Percentiles rank a stretch among this genome's conserved stretches.
These are phyloP conservation scores for Protobothrops mucrosquamatus DNA, from an alignment of 2,113 vertebrate genomes.

Conservation along the genomic window DNA sequence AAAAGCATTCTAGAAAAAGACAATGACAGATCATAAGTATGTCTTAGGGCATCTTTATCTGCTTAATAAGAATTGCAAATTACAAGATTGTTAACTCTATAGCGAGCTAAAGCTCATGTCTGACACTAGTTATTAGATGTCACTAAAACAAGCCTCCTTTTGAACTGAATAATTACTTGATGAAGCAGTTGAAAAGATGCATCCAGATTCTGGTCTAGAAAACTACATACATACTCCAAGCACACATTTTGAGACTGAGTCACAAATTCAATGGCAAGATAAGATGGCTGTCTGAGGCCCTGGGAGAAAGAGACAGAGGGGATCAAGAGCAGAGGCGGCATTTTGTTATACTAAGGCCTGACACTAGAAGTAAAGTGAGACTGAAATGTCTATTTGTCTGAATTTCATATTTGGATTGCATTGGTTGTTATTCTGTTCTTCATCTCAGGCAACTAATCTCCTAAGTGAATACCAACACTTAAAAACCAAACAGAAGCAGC, in stretches of 20 bases:
- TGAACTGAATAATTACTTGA: not conserved
- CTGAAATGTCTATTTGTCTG: too few species aligned
- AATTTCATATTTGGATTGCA: not conserved
- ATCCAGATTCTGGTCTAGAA: not conserved
- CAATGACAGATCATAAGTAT: not conserved
- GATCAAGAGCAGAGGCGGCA: too few species aligned
- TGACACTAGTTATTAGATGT: not conserved
- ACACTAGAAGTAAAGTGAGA: too few species aligned
- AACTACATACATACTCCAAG: not conserved
- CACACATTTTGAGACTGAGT: not conserved
- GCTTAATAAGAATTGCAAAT: not conserved
- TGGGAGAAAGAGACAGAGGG: too few species aligned
- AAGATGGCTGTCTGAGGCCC: too few species aligned
- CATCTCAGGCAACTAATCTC: not conserved
- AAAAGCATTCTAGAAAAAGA: not conserved
- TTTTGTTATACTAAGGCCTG: too few species aligned
- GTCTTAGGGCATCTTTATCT: not conserved
- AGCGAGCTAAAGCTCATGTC: not conserved
- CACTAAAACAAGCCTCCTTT: not conserved
- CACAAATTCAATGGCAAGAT: too few species aligned
- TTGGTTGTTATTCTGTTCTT: not conserved
- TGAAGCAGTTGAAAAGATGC: not conserved
- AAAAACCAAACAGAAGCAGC: not conserved
- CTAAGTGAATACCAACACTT: not conserved
- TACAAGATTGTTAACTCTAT: not conserved